phyloP scores from a whole-genome alignment of 2,888 invertebrate species.

The Papilio elwesi region DNA sequence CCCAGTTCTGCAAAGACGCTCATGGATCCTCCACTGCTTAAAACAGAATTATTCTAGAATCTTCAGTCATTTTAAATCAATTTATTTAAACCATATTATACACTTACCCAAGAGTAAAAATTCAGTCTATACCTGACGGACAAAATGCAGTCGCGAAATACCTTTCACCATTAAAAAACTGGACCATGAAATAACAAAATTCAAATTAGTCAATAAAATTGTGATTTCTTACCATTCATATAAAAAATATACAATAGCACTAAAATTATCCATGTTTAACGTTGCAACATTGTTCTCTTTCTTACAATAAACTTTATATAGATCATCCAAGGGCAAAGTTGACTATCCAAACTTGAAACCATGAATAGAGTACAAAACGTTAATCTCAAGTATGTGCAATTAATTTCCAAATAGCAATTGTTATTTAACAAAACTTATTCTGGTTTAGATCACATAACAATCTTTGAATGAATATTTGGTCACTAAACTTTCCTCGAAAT shows the following conservation, averaged over 20 bases:
- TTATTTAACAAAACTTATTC: too few species aligned
- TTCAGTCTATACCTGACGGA: constrained; percentile 41
- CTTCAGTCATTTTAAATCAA: neutral
- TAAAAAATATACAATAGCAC: constrained; percentile 79
- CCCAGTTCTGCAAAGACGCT: too few species aligned
- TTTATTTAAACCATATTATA: neutral
- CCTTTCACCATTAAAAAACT: constrained; percentile 53
- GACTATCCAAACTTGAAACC: constrained; percentile 3
- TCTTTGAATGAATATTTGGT: too few species aligned
- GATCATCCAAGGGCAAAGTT: constrained; percentile 36
- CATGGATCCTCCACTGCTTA: neutral
- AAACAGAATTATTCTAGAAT: neutral
- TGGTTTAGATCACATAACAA: too few species aligned
- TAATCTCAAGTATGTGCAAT: too few species aligned
- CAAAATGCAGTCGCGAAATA: constrained; percentile 44
- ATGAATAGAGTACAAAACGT: neutral
- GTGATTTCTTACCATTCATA: constrained; percentile 56
- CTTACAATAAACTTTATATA: constrained; percentile 59
- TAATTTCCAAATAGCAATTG: too few species aligned
- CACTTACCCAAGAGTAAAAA: constrained; percentile 41
- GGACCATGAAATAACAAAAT: constrained; percentile 57
- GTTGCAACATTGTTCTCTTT: constrained; percentile 71
- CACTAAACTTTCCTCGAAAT: too few species aligned
- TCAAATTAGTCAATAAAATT: constrained; percentile 59
- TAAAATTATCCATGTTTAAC: constrained; percentile 74